Conservation (phyloP, 2,113 vertebrate genomes). For the Anguilla japonica region DNA sequence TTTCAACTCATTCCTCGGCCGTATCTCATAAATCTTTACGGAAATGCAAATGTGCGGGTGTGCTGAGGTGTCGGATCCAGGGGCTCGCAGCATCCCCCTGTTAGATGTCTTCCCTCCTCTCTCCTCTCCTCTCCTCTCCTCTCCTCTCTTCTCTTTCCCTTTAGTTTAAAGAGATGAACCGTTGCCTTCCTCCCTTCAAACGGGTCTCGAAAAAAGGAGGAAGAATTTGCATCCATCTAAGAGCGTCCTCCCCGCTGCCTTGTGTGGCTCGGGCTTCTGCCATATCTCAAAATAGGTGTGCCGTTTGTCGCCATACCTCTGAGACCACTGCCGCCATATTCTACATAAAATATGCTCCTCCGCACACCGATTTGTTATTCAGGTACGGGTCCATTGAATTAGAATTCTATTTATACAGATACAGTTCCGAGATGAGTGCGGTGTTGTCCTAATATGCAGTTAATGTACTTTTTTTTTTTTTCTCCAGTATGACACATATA, state of each 20-base stretch:
- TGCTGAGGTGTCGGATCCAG: conserved; percentile 68
- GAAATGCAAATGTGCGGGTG: conserved; percentile 74
- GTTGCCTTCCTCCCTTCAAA: conserved; percentile 23
- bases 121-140: conserved; percentile 59
- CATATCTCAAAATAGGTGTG: conserved; percentile 9
- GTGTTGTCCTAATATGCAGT: neutral
- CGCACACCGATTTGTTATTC: neutral
- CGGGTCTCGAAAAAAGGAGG: neutral
- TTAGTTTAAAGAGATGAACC: conserved; percentile 32
- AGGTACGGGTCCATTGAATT: neutral
- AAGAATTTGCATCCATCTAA: conserved; percentile 20
- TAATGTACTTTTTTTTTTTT: neutral
- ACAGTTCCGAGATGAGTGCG: neutral
- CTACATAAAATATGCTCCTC: neutral
- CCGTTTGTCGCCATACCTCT: neutral
- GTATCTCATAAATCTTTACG: conserved; percentile 94
- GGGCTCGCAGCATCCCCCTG: conserved; percentile 53
- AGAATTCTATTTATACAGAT: neutral
- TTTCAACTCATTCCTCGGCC: conserved; percentile 87
- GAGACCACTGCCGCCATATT: neutral
- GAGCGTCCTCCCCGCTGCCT: neutral
- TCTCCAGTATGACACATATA: neutral
- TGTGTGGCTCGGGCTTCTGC: neutral
- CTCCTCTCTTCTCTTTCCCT: conserved; percentile 35
- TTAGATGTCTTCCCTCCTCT: conserved; percentile 65